Evolutionary conservation across 2,113 vertebrate species (phyloP), one percentile per base, ranked within the genome.

Genomic region (Chamaea fasciata): DNA sequence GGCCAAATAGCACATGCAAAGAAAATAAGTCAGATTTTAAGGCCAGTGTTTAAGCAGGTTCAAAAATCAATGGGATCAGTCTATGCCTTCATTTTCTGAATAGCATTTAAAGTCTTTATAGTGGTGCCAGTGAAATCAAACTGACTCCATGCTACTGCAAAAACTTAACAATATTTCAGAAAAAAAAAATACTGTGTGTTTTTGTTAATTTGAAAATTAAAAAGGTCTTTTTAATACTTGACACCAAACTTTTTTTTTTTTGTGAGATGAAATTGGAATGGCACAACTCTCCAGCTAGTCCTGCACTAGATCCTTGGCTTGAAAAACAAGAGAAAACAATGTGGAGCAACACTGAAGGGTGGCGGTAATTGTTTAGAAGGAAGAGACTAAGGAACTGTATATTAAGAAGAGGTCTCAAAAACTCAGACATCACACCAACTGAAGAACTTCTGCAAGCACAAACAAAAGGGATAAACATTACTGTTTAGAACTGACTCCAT

Each of bases 141-240:
- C 15, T 59, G 67, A 50, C 13, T 67, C 30, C 9, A 49, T 13
- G 23, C 3, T 55, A 47, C 59, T 21, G 57, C 8, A 86, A 77
- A 82, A 74, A 7, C 3, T 7, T 27, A 79, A 24, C 11, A 57
- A 52, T 52, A 59, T 67, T 77, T 89, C 23, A 52, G 7, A 3
- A 67, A 68, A 81, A 81, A 3, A 56, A 83, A 44, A 41, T 15
- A 18, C 7, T 11, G 6, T 4, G 35, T 27, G 9, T 2, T 83
- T 85, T 73, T 39, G 10, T 42, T 37, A 63, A 65, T 70, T 26
- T 56, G 30, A 56, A 88, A 84, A 65, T 37, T 15, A 22, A 35
- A 24, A 18, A 35, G 1, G 9, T 31, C 3, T 41, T 79, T 46
- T 23, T 41, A 49, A 41, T 37, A 37, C 1, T 46, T 1, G 0